phyloP scores from a whole-genome alignment of 2,113 vertebrate genomes.

The Oncorhynchus gorbuscha region DNA sequence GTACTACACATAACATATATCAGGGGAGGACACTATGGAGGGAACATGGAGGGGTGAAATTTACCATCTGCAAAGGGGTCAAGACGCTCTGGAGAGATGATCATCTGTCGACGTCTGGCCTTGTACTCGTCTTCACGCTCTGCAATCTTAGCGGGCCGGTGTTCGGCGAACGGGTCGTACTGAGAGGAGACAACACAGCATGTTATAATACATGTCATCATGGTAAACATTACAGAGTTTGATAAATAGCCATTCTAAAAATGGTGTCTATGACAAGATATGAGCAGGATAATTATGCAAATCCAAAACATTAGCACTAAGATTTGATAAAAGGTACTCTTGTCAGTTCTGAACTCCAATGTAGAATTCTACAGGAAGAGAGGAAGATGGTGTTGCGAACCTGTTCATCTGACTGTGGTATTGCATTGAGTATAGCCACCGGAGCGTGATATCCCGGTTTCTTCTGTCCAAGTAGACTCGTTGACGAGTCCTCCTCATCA shows the following conservation, averaged over 20 bases:
- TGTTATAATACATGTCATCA: background rate
- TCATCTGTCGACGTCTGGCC: constrained; percentile 93
- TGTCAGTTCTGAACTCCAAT: too few species aligned
- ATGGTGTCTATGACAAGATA: too few species aligned
- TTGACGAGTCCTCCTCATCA: constrained; percentile 93
- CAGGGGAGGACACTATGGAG: constrained; percentile 31
- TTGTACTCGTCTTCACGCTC: constrained; percentile 98
- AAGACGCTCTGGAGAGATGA: constrained; percentile 97
- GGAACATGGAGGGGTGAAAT: constrained; percentile 41
- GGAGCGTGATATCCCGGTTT: constrained; percentile 97
- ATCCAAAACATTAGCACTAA: too few species aligned
- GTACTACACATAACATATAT: constrained; percentile 16
- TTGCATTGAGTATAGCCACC: constrained; percentile 95
- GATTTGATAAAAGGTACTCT: too few species aligned
- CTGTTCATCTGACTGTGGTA: constrained; percentile 96
- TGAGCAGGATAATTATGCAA: too few species aligned
- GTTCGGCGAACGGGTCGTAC: constrained; percentile 98
- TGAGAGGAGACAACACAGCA: constrained; percentile 48
- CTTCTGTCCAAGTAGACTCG: constrained; percentile 93
- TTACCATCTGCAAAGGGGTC: constrained; percentile 99
- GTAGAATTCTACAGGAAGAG: too few species aligned
- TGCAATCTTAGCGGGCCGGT: constrained; percentile 92
- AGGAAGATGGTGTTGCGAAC: constrained; percentile 58
- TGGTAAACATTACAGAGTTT: too few species aligned
- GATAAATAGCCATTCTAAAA: too few species aligned